These are phyloP conservation scores for Crossaster papposus DNA, from an alignment of 53 echinoderm and acorn worm genomes.

Conservation along the genomic window DNA sequence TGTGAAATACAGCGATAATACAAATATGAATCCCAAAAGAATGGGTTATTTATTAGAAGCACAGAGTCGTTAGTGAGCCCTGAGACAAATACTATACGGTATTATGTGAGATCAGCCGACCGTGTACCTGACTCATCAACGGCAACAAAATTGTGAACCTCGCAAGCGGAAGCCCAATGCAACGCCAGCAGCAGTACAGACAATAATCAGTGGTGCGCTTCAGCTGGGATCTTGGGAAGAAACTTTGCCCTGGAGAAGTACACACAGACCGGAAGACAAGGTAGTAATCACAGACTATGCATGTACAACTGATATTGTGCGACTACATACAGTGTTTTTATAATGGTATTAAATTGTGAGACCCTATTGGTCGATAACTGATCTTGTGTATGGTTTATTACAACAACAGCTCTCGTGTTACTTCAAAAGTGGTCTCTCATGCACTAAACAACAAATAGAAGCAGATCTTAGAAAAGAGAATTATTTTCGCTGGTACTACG, in stretches of 20 bases:
- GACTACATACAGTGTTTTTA: background rate
- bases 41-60: background rate
- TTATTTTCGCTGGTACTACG: no score
- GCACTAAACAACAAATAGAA: no score
- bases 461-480: no score
- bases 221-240: background rate
- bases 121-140: constrained; percentile 36
- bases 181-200: background rate
- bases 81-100: background rate
- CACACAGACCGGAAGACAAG: background rate
- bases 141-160: background rate
- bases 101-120: constrained; percentile 19
- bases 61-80: constrained; percentile 1
- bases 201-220: background rate
- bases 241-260: background rate
- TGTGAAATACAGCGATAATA: background rate
- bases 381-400: no score
- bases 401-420: no score
- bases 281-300: background rate
- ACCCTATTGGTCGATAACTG: no score
- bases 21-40: background rate
- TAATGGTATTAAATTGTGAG: no score
- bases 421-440: no score
- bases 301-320: background rate
- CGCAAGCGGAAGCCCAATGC: background rate